phyloP scores from a whole-genome alignment of 2,888 invertebrate species.

The Pheosia gnoma region DNA sequence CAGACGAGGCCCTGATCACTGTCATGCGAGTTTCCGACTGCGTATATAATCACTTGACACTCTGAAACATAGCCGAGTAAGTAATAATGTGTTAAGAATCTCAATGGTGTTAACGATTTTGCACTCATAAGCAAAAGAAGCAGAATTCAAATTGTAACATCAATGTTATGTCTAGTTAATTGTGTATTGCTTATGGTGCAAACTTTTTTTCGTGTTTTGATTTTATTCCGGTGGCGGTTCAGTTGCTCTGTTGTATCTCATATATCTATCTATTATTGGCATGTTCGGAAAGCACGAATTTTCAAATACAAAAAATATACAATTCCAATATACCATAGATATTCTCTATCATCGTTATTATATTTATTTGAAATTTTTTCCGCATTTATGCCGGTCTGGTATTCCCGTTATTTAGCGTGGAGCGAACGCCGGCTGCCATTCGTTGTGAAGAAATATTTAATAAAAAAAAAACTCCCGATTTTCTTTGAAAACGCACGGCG shows the following conservation, averaged over 20 bases:
- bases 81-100: neutral
- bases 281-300: neutral
- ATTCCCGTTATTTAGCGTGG: constrained; percentile 52
- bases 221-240: too few relatives aligned
- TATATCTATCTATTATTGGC: neutral
- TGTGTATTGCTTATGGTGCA: neutral
- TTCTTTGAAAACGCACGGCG: constrained; percentile 47
- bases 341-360: constrained; percentile 49
- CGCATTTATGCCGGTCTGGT: constrained; percentile 47
- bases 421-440: constrained; percentile 39
- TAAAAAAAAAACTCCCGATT: constrained; percentile 53
- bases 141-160: neutral
- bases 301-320: constrained; percentile 29
- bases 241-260: too few relatives aligned
- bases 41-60: constrained; percentile 24
- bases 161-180: neutral
- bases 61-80: constrained; percentile 7
- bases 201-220: neutral
- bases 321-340: constrained; percentile 35
- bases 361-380: constrained; percentile 51
- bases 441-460: constrained; percentile 53
- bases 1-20: constrained; percentile 39
- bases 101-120: neutral
- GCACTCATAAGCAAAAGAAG: neutral
- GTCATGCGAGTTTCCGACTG: constrained; percentile 40